Percentiles rank a stretch among this genome's conserved stretches.
Evolutionary conservation across 2,797 vertebrate genomes (phyloP).

Genomic region (Coreius guichenoti): DNA sequence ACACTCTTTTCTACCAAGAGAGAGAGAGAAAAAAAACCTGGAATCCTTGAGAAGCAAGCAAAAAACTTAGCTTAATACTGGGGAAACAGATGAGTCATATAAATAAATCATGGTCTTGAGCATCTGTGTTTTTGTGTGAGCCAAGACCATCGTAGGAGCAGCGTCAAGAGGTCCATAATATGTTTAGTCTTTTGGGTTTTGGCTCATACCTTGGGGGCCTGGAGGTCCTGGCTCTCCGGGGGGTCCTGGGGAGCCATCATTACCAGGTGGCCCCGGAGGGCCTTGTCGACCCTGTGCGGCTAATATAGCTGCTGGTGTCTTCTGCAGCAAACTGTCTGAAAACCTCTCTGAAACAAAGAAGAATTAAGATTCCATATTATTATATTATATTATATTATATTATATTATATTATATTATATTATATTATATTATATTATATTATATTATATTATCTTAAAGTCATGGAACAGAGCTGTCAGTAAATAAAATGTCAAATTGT

Average conservation of each 20-base stretch:
- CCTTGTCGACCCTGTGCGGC: constrained; percentile 85
- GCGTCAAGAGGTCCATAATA: constrained; percentile 34
- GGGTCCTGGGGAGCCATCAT: constrained; percentile 87
- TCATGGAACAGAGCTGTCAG: background rate
- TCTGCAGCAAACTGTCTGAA: constrained; percentile 77
- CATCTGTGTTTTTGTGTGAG: constrained; percentile 49
- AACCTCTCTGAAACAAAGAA: constrained; percentile 81
- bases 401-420: background rate
- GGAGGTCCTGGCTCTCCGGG: constrained; percentile 80
- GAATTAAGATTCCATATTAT: background rate
- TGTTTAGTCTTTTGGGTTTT: constrained; percentile 51
- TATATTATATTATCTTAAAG: background rate
- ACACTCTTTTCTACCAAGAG: background rate
- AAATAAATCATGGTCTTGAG: constrained; percentile 18
- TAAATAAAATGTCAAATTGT: background rate
- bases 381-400: background rate
- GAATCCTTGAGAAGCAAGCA: constrained; percentile 34
- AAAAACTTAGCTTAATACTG: constrained; percentile 23
- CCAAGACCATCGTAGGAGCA: constrained; percentile 24
- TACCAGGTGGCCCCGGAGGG: constrained; percentile 89
- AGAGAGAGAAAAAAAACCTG: background rate
- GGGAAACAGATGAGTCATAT: constrained; percentile 4
- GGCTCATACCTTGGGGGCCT: constrained; percentile 89
- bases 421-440: background rate
- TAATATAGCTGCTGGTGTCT: constrained; percentile 89